phyloP scores from a whole-genome alignment of 2,888 invertebrate species.

The Serripes groenlandicus region DNA sequence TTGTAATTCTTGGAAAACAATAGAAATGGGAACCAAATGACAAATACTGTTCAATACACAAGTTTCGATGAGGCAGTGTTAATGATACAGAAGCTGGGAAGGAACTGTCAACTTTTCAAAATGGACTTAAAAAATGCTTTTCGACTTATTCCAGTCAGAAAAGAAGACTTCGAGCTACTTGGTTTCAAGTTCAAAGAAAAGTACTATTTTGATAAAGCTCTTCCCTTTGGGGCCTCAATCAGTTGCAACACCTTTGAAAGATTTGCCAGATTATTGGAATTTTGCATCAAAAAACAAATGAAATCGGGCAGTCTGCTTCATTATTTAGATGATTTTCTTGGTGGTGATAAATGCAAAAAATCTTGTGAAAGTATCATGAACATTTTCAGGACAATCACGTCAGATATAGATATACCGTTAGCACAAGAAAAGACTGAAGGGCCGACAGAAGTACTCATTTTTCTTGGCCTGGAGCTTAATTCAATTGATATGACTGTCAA shows the following conservation, averaged over 20 bases:
- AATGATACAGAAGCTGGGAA: slow-evolving; percentile 12
- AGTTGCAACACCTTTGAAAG: slow-evolving; percentile 32
- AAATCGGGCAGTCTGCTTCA: slow-evolving; percentile 6
- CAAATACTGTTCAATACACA: slow-evolving; percentile 23
- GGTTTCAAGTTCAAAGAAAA: slow-evolving; percentile 43
- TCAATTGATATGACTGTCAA: slow-evolving; percentile 28
- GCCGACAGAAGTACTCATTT: slow-evolving; percentile 12
- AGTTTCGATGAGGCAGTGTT: slow-evolving; percentile 14
- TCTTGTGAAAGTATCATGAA: neutral
- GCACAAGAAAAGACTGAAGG: slow-evolving; percentile 34
- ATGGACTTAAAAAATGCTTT: slow-evolving; percentile 36
- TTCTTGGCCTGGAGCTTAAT: slow-evolving; percentile 47
- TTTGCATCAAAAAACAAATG: neutral
- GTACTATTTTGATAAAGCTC: slow-evolving; percentile 41
- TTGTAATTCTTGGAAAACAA: too few species aligned
- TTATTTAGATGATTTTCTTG: slow-evolving; percentile 48
- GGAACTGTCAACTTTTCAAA: slow-evolving; percentile 8
- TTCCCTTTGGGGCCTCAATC: slow-evolving; percentile 45
- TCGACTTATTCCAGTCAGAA: slow-evolving; percentile 27
- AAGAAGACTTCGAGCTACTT: slow-evolving; percentile 30
- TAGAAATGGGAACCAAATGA: too few species aligned
- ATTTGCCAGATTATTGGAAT: slow-evolving; percentile 32
- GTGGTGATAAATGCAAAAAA: slow-evolving; percentile 26
- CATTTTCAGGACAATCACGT: neutral
- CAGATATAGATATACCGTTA: slow-evolving; percentile 20